Evolutionary conservation across 35 echinoderm and acorn worm species (phyloP).

Genomic region (Diadema setosum): DNA sequence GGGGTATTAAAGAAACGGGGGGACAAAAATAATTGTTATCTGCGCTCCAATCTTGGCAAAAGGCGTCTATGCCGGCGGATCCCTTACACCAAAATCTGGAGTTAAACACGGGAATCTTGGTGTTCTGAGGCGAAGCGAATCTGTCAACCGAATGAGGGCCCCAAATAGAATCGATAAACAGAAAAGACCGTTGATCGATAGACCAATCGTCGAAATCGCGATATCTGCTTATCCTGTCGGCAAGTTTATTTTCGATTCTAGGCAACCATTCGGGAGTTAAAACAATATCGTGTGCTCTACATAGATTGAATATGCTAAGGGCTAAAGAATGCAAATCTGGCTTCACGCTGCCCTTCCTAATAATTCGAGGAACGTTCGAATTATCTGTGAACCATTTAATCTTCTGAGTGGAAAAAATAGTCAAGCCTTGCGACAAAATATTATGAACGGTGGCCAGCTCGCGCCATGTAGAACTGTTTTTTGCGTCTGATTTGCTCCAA

Average conservation of each 20-base stretch:
- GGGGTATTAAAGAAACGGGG: not conserved
- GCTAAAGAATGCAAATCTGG: not conserved
- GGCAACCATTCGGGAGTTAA: constrained; percentile 15
- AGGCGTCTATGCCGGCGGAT: constrained; percentile 6
- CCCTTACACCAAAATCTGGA: constrained; percentile 36
- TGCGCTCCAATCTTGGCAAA: constrained; percentile 3
- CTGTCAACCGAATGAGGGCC: constrained; percentile 25
- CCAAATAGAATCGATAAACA: constrained; percentile 8
- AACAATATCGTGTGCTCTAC: not conserved
- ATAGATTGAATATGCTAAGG: not conserved
- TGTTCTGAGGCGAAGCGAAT: constrained; percentile 25
- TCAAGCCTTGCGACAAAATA: not conserved
- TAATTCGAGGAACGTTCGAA: not conserved
- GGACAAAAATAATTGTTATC: constrained; percentile 50
- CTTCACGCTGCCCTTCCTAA: constrained; percentile 9
- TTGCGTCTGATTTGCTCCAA: not conserved
- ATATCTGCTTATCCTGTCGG: constrained; percentile 23
- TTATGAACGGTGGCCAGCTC: not conserved
- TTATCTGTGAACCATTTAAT: constrained; percentile 43
- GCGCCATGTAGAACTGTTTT: no score
- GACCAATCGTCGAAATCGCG: constrained; percentile 41
- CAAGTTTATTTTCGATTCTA: constrained; percentile 14
- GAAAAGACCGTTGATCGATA: constrained; percentile 1
- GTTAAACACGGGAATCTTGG: not conserved
- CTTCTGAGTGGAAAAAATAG: not conserved